phyloP scores from a whole-genome alignment of 2,888 invertebrate genomes.

The Mechanitis messenoides region DNA sequence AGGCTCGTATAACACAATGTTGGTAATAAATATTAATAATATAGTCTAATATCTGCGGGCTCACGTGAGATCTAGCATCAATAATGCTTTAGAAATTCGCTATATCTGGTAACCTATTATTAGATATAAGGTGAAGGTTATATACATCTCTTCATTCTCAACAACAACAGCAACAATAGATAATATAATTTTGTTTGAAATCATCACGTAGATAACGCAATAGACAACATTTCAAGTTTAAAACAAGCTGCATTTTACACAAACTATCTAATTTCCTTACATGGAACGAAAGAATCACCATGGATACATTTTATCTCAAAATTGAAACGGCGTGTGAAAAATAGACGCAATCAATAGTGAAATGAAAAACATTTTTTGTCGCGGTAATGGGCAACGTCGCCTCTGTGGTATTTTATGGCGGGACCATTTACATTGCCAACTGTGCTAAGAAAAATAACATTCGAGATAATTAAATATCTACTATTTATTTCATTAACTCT shows the following conservation, averaged over 20 bases:
- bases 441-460: background rate
- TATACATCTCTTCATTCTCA: too few relatives aligned
- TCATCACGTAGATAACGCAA: too few relatives aligned
- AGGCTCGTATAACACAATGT: too few relatives aligned
- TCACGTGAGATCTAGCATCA: too few relatives aligned
- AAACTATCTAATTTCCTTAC: slow-evolving; percentile 2
- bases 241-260: background rate
- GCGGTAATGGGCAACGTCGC: slow-evolving; percentile 2
- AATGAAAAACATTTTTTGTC: slow-evolving; percentile 12
- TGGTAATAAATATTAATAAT: too few relatives aligned
- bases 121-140: too few relatives aligned
- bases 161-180: too few relatives aligned
- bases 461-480: background rate
- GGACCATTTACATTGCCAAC: slow-evolving; percentile 5
- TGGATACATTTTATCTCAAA: slow-evolving; percentile 3
- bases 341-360: slow-evolving; percentile 10
- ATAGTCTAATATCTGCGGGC: too few relatives aligned
- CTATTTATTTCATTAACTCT: background rate
- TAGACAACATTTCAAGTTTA: too few relatives aligned
- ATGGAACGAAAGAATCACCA: background rate
- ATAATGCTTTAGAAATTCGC: too few relatives aligned
- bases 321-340: slow-evolving; percentile 15
- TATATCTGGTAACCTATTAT: too few relatives aligned
- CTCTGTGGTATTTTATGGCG: slow-evolving; percentile 6
- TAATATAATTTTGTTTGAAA: too few relatives aligned